Percentiles rank a stretch among this genome's conserved stretches.
These are phyloP conservation scores for Nannoperca obscura DNA, from an alignment of 2,797 vertebrate species.

Conservation along the genomic window DNA sequence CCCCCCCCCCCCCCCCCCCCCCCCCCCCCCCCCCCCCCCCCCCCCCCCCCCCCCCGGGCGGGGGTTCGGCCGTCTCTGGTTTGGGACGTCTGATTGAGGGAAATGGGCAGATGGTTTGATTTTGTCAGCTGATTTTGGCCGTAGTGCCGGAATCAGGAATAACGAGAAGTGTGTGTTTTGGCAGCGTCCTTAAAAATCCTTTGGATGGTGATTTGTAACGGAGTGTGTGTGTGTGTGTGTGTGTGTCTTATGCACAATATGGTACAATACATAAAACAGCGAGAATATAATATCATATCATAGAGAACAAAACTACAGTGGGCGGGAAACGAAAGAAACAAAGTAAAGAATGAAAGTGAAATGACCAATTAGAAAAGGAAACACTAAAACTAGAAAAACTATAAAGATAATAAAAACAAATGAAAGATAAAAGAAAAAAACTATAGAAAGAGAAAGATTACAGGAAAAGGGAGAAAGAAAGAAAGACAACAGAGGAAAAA, in stretches of 20 bases:
- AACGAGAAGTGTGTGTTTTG: slow-evolving; percentile 69
- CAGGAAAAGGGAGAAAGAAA: not conserved
- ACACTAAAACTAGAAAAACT: not conserved
- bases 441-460: not conserved
- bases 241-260: slow-evolving; percentile 2
- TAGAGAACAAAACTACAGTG: not conserved
- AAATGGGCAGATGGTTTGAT: slow-evolving; percentile 75
- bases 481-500: not conserved
- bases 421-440: not conserved
- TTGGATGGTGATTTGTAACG: slow-evolving; percentile 10
- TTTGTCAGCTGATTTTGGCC: slow-evolving; percentile 74
- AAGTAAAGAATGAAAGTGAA: not conserved
- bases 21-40: too few relatives aligned
- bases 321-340: not conserved
- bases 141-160: slow-evolving; percentile 71
- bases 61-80: slow-evolving; percentile 56
- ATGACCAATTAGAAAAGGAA: not conserved
- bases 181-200: slow-evolving; percentile 64
- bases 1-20: too few relatives aligned
- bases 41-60: too few relatives aligned
- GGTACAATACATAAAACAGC: not conserved
- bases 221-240: slow-evolving; percentile 6
- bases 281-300: not conserved
- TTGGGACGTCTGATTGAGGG: slow-evolving; percentile 71
- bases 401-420: not conserved